Evolutionary conservation across 2,113 vertebrate species (phyloP).

Genomic region (Takifugu flavidus): DNA sequence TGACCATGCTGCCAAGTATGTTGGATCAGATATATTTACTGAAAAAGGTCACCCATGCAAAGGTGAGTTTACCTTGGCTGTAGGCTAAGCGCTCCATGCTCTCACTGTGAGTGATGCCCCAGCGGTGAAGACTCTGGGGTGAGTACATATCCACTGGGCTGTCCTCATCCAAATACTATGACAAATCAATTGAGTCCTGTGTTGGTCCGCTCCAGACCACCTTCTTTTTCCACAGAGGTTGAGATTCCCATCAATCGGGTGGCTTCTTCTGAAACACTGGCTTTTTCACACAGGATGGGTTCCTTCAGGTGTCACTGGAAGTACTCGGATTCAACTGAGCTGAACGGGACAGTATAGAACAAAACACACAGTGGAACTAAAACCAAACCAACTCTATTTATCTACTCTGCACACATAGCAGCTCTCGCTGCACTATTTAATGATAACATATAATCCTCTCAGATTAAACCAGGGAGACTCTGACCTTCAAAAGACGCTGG

Average conservation of each 20-base stretch:
- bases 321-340: neutral
- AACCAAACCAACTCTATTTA: neutral
- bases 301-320: conserved; percentile 1
- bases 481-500: no score
- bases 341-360: conserved; percentile 3
- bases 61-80: conserved; percentile 69
- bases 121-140: conserved; percentile 78
- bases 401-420: neutral
- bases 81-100: conserved; percentile 79
- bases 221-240: conserved; percentile 6
- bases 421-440: no score
- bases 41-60: neutral
- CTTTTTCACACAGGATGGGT: neutral
- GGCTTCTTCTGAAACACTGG: neutral
- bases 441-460: neutral
- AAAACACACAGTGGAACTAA: conserved; percentile 4
- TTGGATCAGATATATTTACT: neutral
- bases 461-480: no score
- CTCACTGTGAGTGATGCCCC: conserved; percentile 79
- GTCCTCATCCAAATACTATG: conserved; percentile 4
- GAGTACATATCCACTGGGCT: conserved; percentile 70
- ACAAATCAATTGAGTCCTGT: conserved; percentile 1
- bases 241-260: conserved; percentile 2
- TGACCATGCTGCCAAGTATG: no score
- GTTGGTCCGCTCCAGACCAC: neutral